phyloP scores from a whole-genome alignment of 2,797 vertebrate genomes.

The Syngnathus acus region DNA sequence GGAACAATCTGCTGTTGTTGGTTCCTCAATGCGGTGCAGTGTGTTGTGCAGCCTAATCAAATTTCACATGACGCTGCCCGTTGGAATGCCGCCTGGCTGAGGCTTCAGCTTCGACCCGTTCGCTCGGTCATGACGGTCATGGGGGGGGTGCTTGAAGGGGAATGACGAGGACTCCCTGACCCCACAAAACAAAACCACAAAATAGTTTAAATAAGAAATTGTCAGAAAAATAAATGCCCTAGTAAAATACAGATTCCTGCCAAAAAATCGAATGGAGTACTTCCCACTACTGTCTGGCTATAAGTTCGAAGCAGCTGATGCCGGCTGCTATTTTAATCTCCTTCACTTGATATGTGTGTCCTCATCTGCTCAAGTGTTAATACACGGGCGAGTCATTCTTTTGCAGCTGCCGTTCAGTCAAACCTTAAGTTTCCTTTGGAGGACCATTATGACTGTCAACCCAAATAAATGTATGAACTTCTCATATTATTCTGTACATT shows the following conservation, averaged over 20 bases:
- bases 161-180: constrained; percentile 39
- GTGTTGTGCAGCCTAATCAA: constrained; percentile 63
- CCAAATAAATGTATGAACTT: not conserved
- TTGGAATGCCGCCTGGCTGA: constrained; percentile 34
- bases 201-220: not conserved
- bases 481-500: too few relatives aligned
- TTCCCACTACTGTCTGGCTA: constrained; percentile 2
- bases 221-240: not conserved
- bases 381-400: not conserved
- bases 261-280: not conserved
- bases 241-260: not conserved
- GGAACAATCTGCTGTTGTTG: constrained; percentile 62
- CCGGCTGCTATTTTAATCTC: constrained; percentile 24
- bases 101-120: constrained; percentile 15
- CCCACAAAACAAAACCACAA: constrained; percentile 3
- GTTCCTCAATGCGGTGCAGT: constrained; percentile 58
- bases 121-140: constrained; percentile 36
- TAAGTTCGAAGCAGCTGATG: constrained; percentile 11
- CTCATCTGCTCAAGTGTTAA: constrained; percentile 14
- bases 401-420: constrained; percentile 16
- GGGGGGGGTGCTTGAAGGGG: constrained; percentile 5
- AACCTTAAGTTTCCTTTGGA: not conserved
- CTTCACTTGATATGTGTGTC: not conserved
- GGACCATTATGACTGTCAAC: too few relatives aligned
- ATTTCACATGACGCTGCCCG: constrained; percentile 55